Evolutionary conservation across 1,140 invertebrate species (phyloP).

Genomic region (Orussus abietinus): DNA sequence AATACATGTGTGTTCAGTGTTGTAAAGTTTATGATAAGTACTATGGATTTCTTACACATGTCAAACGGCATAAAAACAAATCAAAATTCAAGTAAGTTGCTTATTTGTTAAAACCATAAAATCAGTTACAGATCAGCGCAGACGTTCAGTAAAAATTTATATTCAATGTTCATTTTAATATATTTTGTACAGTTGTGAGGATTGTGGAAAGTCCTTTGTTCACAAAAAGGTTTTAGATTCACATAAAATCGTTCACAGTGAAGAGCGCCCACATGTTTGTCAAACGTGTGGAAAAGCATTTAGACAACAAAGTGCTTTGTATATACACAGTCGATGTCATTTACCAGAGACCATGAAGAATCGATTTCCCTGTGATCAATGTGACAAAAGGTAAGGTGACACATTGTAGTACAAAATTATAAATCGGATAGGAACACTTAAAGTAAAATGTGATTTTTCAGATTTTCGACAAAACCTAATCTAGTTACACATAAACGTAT

Average conservation of each 20-base stretch:
- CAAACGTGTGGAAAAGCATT: constrained; percentile 57
- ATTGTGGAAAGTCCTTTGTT: constrained; percentile 57
- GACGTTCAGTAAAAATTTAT: background rate
- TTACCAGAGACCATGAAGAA: constrained; percentile 57
- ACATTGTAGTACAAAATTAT: constrained; percentile 3
- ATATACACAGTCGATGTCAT: constrained; percentile 56
- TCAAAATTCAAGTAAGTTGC: constrained; percentile 51
- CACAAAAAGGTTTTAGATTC: constrained; percentile 54
- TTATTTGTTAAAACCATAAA: background rate
- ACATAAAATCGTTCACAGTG: constrained; percentile 53
- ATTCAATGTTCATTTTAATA: constrained; percentile 3
- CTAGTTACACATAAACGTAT: constrained; percentile 59
- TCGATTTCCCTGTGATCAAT: constrained; percentile 56
- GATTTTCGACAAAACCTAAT: constrained; percentile 58
- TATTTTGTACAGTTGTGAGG: constrained; percentile 46
- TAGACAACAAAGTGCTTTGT: constrained; percentile 55
- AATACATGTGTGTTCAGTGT: constrained; percentile 59
- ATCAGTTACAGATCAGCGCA: constrained; percentile 2
- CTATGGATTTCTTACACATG: constrained; percentile 57
- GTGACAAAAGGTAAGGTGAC: constrained; percentile 52
- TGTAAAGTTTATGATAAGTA: constrained; percentile 60
- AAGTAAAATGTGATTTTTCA: constrained; percentile 16
- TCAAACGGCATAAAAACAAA: constrained; percentile 54
- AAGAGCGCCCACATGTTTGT: constrained; percentile 53
- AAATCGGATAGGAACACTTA: background rate